These are phyloP conservation scores for Phlogophora meticulosa DNA, from an alignment of 2,888 invertebrate species.

Conservation along the genomic window DNA sequence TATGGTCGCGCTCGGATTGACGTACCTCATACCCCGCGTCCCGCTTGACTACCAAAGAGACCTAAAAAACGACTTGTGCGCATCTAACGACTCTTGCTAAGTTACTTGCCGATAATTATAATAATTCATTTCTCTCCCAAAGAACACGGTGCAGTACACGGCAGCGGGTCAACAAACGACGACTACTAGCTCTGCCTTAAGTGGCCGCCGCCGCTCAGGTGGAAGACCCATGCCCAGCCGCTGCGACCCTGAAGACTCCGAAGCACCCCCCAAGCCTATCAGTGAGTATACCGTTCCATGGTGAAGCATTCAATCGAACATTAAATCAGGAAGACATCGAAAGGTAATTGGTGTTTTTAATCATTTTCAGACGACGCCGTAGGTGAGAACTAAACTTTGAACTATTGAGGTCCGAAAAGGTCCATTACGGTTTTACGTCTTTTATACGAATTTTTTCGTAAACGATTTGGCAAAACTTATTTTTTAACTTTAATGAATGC, in stretches of 20 bases:
- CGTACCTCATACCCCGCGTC: too few species aligned
- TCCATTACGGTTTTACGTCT: too few species aligned
- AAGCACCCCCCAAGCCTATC: constrained; percentile 79
- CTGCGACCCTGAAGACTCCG: constrained; percentile 86
- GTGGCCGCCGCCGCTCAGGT: constrained; percentile 85
- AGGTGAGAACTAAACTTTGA: constrained; percentile 19
- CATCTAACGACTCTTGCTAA: too few species aligned
- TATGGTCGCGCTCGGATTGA: too few species aligned
- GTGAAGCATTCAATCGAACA: neutral
- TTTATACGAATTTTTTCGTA: too few species aligned
- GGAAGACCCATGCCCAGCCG: constrained; percentile 83
- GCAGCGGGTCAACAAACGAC: constrained; percentile 86
- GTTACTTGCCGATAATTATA: too few species aligned
- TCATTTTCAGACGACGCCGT: constrained; percentile 16
- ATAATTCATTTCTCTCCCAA: neutral
- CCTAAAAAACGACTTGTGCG: too few species aligned
- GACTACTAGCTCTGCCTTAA: constrained; percentile 89
- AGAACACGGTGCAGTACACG: constrained; percentile 85
- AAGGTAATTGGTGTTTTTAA: constrained; percentile 36
- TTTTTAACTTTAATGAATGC: too few species aligned
- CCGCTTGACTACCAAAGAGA: too few species aligned
- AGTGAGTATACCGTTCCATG: constrained; percentile 71
- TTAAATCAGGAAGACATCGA: neutral
- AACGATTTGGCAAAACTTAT: too few species aligned
- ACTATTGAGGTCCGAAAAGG: constrained; percentile 1